Evolutionary conservation across 2,888 invertebrate species (phyloP), one percentile per base, ranked within the genome.

Genomic region (Conistra vaccinii): DNA sequence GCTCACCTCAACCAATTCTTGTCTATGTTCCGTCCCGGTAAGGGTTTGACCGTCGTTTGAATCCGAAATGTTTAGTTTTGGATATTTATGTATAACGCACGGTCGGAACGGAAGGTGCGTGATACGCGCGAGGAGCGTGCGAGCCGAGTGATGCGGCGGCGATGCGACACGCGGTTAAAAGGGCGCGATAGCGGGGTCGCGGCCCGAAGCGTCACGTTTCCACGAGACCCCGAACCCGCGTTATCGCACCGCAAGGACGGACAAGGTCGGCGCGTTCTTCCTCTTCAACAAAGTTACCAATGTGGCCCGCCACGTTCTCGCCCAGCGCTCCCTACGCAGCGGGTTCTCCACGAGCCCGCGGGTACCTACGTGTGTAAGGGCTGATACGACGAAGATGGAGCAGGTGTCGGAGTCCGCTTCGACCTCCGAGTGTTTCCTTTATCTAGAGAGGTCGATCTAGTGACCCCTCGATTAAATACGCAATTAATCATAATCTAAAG

Each of bases 241-340:
- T 91, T 93, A 94, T 93, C 95, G 86, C 86, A 63, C 72, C 88
- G 84, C 94, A 94, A 95, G 96, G 96, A 94, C 96, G 94, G 85
- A 77, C 91, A 95, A 96, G 95, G 96, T 95, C 95, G 93, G 69
- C 83, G 80, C 73, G 86, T 87, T 90, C 92, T 90, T 90, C 91
- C 91, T 89, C 72, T 42, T 83, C 69, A 76, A 69, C 65, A 76
- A 67, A 74, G 73, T 76, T 72, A 79, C 61, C 76, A 69, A 63
- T 74, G 62, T 61, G 45, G 61, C 35, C 35, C 45, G 65, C 20
- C 26, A 9, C 26, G 39, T 23, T 4, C 14, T 29, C 20, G 12
- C 23, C 23, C 65, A 12, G 26, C 42, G 62, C 48, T 12, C 26
- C 48, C 12, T 35, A 9, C 35, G 42, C 45, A 32, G 67, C 35